These are phyloP conservation scores for Zoroaster sp. DNA, from an alignment of 53 echinoderm and acorn worm species.

Conservation along the genomic window DNA sequence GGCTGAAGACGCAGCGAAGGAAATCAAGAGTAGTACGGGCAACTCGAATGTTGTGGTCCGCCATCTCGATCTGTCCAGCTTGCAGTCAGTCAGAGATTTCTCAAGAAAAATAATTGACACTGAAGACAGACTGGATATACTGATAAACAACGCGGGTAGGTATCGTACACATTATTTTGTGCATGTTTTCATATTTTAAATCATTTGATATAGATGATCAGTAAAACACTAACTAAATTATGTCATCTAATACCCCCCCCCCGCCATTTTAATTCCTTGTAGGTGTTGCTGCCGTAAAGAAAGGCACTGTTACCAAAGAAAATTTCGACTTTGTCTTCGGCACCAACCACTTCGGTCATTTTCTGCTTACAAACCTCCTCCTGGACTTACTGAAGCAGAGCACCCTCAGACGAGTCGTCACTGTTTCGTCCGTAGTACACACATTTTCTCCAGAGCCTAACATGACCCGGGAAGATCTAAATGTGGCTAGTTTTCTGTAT, in stretches of 20 bases:
- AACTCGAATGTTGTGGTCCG: conserved; percentile 51
- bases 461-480: neutral
- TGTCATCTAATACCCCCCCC: neutral
- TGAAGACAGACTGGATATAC: conserved; percentile 55
- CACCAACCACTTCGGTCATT: conserved; percentile 78
- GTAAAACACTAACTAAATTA: no score
- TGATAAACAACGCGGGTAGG: conserved; percentile 67
- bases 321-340: conserved; percentile 73
- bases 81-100: conserved; percentile 40
- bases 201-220: neutral
- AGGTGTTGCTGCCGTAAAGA: conserved; percentile 48
- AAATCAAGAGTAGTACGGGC: conserved; percentile 34
- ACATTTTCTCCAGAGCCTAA: neutral
- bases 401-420: conserved; percentile 75
- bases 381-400: conserved; percentile 79
- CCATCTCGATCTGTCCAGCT: conserved; percentile 44
- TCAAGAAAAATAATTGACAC: conserved; percentile 9
- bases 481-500: neutral
- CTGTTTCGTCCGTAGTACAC: conserved; percentile 73
- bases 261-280: neutral
- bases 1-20: conserved; percentile 27
- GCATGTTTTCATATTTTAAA: neutral
- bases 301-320: conserved; percentile 51
- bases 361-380: conserved; percentile 71
- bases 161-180: no score